Percentiles rank a stretch among this genome's conserved stretches.
phyloP scores from a whole-genome alignment of 2,113 vertebrate species.

The Buteo buteo region DNA sequence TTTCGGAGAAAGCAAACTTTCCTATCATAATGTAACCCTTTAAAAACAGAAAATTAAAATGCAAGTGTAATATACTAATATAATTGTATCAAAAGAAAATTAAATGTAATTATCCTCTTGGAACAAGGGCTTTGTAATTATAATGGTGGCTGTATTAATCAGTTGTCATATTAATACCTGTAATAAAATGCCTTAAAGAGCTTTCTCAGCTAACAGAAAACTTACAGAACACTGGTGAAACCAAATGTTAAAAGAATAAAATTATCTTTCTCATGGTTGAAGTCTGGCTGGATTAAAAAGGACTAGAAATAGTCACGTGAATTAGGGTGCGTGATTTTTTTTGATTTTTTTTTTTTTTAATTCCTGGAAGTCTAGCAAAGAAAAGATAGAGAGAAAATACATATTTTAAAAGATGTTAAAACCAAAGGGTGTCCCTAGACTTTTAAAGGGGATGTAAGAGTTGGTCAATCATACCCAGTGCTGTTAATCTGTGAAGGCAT shows the following conservation, averaged over 20 bases:
- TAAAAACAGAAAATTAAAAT: constrained; percentile 55
- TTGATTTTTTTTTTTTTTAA: not conserved
- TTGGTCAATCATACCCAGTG: not conserved
- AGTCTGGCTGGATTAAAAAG: not conserved
- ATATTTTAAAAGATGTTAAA: not conserved
- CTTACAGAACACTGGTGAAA: not conserved
- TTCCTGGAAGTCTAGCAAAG: not conserved
- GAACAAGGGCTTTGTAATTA: constrained; percentile 58
- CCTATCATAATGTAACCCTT: not conserved
- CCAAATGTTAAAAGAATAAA: constrained; percentile 20
- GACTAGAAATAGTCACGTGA: not conserved
- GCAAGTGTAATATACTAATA: constrained; percentile 44
- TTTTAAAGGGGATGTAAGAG: not conserved
- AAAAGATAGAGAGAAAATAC: not conserved
- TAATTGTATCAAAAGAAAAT: constrained; percentile 51
- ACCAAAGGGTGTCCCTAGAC: not conserved
- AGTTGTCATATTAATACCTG: constrained; percentile 54
- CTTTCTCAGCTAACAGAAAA: not conserved
- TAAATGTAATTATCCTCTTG: constrained; percentile 61
- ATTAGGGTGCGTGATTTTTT: not conserved
- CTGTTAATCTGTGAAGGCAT: not conserved
- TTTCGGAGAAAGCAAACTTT: constrained; percentile 27
- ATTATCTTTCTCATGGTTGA: not conserved
- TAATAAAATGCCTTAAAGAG: constrained; percentile 36
- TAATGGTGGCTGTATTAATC: constrained; percentile 46